Base-by-base conservation (phyloP, 2,113 vertebrate species). In the Notothenia coriiceps region DNA sequence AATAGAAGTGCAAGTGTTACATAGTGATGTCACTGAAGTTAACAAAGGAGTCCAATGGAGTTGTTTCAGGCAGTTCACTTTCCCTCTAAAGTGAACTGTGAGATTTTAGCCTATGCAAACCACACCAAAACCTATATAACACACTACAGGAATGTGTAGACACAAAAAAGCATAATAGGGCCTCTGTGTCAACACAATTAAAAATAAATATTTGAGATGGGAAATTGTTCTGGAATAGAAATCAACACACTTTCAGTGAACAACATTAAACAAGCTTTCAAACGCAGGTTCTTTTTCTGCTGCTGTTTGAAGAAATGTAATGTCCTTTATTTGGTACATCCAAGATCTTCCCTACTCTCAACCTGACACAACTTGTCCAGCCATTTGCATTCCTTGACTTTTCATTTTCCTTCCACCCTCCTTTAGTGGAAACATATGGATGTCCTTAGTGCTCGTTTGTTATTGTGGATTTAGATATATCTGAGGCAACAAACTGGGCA, bases 371-470 rank as follows among this genome's bases (percentile, higher is more conserved):
- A 35, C 46, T 13, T 12, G 5, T 63, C 47, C 5, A 82, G 40
- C 35, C 70, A 73, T 81, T 87, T 72, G 44, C 72, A 83, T 82
- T 80, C 81, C 86, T 83, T 50, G 6, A 43, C 20, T 35, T 57
- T 83, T 70, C 60, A 55, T 76, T 87, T 84, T 71, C 14, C 72
- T 12, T 66, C 75, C 82, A 44, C 70, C 79, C 62, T 67, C 14
- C 70, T 72, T 84, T 10, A 85, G 51, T 83, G 40, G 56, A 91
- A 89, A 86, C 80, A 89, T 51, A 71, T 86, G 79, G 46, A 14
- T 29, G 25, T 40, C 18, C 13, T 67, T 50, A 8, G 35, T 40
- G 12, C 14, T 25, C 65, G 66, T 66, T 68, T 86, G 66, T 84
- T 93, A 54, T 84, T 73, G 7, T 35, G 52, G 86, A 73, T 81